These are phyloP conservation scores for Pteromalus puparum DNA, from an alignment of 1,140 invertebrate species.

Conservation along the genomic window DNA sequence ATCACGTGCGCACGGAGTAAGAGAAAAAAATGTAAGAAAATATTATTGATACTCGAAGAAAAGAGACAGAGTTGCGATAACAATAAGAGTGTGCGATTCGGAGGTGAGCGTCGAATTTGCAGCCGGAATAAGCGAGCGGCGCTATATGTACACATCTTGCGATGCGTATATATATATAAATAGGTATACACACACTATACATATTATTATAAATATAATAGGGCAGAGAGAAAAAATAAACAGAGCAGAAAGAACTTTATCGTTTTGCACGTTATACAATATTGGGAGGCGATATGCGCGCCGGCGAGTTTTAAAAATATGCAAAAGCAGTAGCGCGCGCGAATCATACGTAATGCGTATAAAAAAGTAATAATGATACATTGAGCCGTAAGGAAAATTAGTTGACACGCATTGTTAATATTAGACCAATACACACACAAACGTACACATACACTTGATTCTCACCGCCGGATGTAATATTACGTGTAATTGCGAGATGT, in stretches of 20 bases:
- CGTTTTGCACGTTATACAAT: constrained; percentile 43
- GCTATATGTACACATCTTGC: neutral
- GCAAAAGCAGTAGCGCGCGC: constrained; percentile 5
- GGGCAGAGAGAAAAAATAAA: neutral
- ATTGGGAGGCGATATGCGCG: neutral
- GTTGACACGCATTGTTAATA: constrained; percentile 30
- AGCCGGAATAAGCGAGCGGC: neutral
- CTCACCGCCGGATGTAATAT: no score
- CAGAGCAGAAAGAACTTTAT: constrained; percentile 14
- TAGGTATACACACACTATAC: constrained; percentile 13
- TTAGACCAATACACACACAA: neutral
- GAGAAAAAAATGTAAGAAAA: neutral
- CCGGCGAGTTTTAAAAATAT: neutral
- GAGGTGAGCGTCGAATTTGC: neutral
- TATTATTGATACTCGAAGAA: neutral
- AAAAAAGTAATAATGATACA: neutral
- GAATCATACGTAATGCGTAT: constrained; percentile 44
- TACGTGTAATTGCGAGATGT: no score
- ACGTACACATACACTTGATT: no score
- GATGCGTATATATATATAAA: constrained; percentile 18
- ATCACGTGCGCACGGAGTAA: neutral
- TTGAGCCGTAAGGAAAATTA: constrained; percentile 19
- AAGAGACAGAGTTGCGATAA: neutral
- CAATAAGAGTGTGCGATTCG: neutral
- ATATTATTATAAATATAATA: constrained; percentile 13